Evolutionary conservation across 1,140 invertebrate genomes (phyloP), one percentile per base, ranked within the genome.

Genomic region (Drosophila kepulauana): DNA sequence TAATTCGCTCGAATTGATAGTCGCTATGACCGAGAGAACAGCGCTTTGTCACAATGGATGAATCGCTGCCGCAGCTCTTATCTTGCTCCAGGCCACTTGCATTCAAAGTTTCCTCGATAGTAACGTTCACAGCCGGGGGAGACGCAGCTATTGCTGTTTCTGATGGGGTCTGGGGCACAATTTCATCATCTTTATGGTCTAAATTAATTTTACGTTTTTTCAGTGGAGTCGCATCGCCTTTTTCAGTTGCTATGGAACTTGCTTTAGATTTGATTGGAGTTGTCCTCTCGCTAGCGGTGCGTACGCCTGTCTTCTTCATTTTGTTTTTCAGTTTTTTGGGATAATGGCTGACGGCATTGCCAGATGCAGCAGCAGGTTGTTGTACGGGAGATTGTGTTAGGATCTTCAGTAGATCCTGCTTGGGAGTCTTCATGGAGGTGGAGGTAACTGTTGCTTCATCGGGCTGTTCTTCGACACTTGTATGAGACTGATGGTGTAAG

Each of bases 1-100:
- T 80, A 10, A 89, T 65, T n/a, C 75, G 75, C 59, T 92, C 91
- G 15, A 84, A 92, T 52, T 85, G 84, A 71, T 92, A 92, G 41
- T 92, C 81, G 5, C 77, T 87, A 5, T 79, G 51, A n/a, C 91
- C 91, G 5, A 92, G 51, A 0, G 91, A 89, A n/a, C 86, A 80
- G 10, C 81, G 87, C 41, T 92, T 92, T n/a, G 79, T 90, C 3
- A 87, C 58, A 28, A 38, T 59, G 13, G 74, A 72, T n/a, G 48
- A 7, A 2, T 80, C 61, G 6, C 45, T 66, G 35, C 38, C 49
- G 0, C 41, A 20, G 30, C 25, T 64, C 2, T 25, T 30, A 10
- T 58, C 49, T 3, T 59, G 38, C 0, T 30, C 30, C 10, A 28
- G 2, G 0, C 5, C 16, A 41, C 70, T 67, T 6, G n/a, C 38